Evolutionary conservation across 2,888 invertebrate species (phyloP).

Genomic region (Agonum fuliginosum): DNA sequence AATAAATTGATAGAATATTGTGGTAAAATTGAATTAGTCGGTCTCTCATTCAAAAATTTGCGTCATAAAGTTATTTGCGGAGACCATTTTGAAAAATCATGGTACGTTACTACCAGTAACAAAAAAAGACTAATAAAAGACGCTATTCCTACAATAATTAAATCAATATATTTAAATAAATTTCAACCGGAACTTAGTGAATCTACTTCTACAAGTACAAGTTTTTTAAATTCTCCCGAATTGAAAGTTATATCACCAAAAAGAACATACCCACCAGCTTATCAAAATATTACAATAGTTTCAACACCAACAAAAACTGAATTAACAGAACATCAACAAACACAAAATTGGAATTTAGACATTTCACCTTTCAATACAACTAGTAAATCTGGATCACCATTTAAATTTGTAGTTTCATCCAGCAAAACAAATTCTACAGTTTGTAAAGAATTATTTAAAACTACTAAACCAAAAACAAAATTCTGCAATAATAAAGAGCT

Average conservation of each 20-base stretch:
- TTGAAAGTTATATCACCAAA: neutral
- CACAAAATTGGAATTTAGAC: neutral
- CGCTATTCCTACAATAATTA: conserved; percentile 1
- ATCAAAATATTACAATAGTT: neutral
- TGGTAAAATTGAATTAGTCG: conserved; percentile 9
- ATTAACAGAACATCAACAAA: neutral
- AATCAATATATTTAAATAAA: neutral
- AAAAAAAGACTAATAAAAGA: conserved; percentile 5
- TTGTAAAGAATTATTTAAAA: neutral
- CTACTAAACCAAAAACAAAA: neutral
- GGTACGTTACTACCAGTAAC: neutral
- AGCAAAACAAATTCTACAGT: neutral
- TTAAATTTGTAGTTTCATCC: neutral
- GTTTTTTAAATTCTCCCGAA: neutral
- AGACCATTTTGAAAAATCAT: conserved; percentile 4
- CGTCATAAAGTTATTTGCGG: conserved; percentile 11
- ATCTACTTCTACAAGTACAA: neutral
- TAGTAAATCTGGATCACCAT: neutral
- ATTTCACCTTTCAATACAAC: neutral
- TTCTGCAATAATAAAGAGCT: neutral
- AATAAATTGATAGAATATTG: conserved; percentile 6
- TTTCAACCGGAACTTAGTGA: neutral
- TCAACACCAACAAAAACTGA: neutral
- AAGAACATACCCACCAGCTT: neutral
- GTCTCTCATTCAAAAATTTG: neutral